phyloP scores from a whole-genome alignment of 2,113 vertebrate species.

The Misgurnus anguillicaudatus region DNA sequence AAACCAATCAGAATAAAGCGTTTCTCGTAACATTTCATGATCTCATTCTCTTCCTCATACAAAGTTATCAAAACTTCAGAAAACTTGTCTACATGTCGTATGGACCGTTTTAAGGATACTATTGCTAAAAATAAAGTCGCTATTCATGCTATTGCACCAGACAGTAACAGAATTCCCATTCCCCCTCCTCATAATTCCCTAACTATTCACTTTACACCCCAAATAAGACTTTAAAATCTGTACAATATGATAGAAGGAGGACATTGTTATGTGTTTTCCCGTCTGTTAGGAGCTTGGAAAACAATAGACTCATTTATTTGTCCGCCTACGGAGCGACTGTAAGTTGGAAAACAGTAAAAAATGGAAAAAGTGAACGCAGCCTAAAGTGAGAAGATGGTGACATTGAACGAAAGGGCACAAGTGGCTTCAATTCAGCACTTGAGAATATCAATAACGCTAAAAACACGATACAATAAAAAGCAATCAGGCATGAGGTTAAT shows the following conservation, averaged over 20 bases:
- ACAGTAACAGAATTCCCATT: too few relatives aligned
- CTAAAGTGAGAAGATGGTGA: slow-evolving; percentile 15
- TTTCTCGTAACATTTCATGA: too few relatives aligned
- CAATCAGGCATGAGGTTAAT: slow-evolving; percentile 63
- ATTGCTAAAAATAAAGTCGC: too few relatives aligned
- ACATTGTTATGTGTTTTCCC: slow-evolving; percentile 4
- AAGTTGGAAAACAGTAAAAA: background rate
- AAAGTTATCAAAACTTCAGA: too few relatives aligned
- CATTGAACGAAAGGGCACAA: slow-evolving; percentile 17
- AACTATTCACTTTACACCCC: background rate
- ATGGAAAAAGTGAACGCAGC: background rate
- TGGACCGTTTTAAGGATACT: too few relatives aligned
- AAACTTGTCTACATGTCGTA: too few relatives aligned
- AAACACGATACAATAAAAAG: slow-evolving; percentile 59
- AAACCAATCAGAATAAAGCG: too few relatives aligned
- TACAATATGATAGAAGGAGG: background rate
- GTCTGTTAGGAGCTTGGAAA: background rate
- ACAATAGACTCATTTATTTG: slow-evolving; percentile 16
- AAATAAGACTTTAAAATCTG: background rate
- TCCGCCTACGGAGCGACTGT: slow-evolving; percentile 1
- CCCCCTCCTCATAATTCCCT: background rate
- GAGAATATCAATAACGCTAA: slow-evolving; percentile 48
- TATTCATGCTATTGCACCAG: too few relatives aligned
- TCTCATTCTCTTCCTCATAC: too few relatives aligned
- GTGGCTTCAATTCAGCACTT: slow-evolving; percentile 45